These are phyloP conservation scores for Drosophila sp. DNA, from an alignment of 1,140 invertebrate genomes.

Conservation along the genomic window DNA sequence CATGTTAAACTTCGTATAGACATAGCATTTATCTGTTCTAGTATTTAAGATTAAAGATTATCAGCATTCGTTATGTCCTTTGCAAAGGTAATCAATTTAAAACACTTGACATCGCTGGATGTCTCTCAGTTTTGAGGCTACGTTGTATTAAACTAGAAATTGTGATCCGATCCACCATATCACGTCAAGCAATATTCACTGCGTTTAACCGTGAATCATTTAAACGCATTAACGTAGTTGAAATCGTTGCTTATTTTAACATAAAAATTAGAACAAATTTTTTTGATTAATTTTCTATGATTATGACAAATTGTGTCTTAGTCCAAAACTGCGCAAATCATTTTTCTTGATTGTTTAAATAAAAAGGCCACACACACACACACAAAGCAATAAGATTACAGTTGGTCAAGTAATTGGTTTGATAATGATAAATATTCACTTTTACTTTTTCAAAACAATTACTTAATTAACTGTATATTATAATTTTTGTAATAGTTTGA, in stretches of 20 bases:
- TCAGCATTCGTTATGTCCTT: constrained; percentile 35
- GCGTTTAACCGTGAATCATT: neutral
- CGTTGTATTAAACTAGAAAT: constrained; percentile 16
- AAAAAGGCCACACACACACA: constrained; percentile 14
- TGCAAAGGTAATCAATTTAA: too few relatives aligned
- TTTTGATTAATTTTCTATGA: neutral
- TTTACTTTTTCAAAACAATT: too few relatives aligned
- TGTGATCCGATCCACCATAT: constrained; percentile 26
- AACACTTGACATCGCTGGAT: constrained; percentile 4
- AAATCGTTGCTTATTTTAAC: neutral
- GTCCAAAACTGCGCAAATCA: constrained; percentile 10
- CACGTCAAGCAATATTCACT: constrained; percentile 3
- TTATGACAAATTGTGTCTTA: constrained; percentile 34
- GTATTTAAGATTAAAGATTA: constrained; percentile 9
- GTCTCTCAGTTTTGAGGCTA: constrained; percentile 14
- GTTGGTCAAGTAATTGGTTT: too few relatives aligned
- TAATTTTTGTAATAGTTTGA: constrained; percentile 2
- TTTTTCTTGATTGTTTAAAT: constrained; percentile 20
- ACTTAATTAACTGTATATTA: neutral
- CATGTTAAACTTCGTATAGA: neutral
- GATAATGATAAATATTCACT: too few relatives aligned
- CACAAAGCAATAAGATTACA: neutral
- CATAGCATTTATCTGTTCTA: constrained; percentile 9
- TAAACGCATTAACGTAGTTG: neutral
- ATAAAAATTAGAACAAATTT: constrained; percentile 3